phyloP scores from a whole-genome alignment of 2,888 invertebrate species.

The Pocota personata region DNA sequence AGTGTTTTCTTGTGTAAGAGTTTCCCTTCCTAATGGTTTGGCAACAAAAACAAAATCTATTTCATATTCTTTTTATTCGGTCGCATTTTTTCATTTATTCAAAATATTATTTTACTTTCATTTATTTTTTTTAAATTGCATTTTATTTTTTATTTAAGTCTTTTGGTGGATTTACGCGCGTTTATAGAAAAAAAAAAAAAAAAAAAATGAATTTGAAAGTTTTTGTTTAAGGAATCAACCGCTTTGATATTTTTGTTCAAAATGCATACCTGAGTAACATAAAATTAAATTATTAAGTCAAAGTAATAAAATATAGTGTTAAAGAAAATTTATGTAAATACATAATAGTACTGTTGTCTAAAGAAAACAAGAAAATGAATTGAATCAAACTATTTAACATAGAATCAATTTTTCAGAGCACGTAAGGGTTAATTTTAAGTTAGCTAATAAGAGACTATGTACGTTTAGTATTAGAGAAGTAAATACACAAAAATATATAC shows the following conservation, averaged over 20 bases:
- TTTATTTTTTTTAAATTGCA: background rate
- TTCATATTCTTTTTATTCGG: constrained; percentile 15
- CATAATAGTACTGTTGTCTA: background rate
- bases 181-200: background rate
- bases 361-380: background rate
- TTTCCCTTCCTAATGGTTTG: constrained; percentile 2
- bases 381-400: background rate
- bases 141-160: background rate
- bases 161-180: background rate
- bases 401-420: background rate
- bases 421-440: constrained; percentile 4
- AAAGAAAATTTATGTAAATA: constrained; percentile 3
- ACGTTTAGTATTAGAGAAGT: constrained; percentile 53
- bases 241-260: constrained; percentile 45
- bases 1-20: constrained; percentile 17
- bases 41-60: constrained; percentile 10
- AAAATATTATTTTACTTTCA: constrained; percentile 5
- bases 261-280: constrained; percentile 53
- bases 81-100: constrained; percentile 1
- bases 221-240: constrained; percentile 28
- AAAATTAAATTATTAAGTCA: constrained; percentile 1
- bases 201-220: background rate
- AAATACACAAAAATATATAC: constrained; percentile 18
- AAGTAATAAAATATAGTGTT: too few relatives aligned
- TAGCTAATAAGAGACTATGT: constrained; percentile 51